phyloP scores from a whole-genome alignment of 2,888 invertebrate genomes.

The Ganaspis brasiliensis region DNA sequence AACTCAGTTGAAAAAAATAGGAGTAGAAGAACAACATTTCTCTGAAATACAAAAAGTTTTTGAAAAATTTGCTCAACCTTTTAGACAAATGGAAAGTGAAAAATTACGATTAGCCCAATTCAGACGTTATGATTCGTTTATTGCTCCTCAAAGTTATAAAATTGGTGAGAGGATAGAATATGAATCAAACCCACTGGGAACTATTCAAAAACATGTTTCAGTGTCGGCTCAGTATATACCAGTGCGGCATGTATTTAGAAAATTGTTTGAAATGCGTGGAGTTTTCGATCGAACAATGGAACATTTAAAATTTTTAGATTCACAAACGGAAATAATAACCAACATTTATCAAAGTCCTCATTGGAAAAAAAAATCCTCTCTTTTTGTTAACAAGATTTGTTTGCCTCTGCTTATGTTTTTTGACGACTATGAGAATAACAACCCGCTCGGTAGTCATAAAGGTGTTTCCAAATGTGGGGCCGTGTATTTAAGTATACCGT shows the following conservation, averaged over 20 bases:
- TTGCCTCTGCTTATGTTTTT: constrained; percentile 59
- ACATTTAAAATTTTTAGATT: constrained; percentile 51
- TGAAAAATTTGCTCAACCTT: constrained; percentile 17
- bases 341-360: constrained; percentile 56
- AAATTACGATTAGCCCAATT: constrained; percentile 47
- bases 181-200: constrained; percentile 11
- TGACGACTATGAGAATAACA: constrained; percentile 60
- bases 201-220: constrained; percentile 38
- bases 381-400: constrained; percentile 48
- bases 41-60: neutral
- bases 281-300: constrained; percentile 52
- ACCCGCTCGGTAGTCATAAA: too few relatives aligned
- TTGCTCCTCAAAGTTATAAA: constrained; percentile 50
- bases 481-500: constrained; percentile 59
- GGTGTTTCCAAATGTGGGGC: constrained; percentile 53
- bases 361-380: constrained; percentile 50
- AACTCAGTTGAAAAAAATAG: neutral
- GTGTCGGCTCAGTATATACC: constrained; percentile 61
- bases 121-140: constrained; percentile 51
- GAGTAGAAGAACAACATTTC: neutral
- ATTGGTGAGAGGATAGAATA: constrained; percentile 56
- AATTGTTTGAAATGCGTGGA: constrained; percentile 60
- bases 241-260: constrained; percentile 56
- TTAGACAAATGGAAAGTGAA: constrained; percentile 38
- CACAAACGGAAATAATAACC: constrained; percentile 51